Base-by-base conservation (phyloP, 2,888 invertebrate genomes). In the Ophion costatus region DNA sequence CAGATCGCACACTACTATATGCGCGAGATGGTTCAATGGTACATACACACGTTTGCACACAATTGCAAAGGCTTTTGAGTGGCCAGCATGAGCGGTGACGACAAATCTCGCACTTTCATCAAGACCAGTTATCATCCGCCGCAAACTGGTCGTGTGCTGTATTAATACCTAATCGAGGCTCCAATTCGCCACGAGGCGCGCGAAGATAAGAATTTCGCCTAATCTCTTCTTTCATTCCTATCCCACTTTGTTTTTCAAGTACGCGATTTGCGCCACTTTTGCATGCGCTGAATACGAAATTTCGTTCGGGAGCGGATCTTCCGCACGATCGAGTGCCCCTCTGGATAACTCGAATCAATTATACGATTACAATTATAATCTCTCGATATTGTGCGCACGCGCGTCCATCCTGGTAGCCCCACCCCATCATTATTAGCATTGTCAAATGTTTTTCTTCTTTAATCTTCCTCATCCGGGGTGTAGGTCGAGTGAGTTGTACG, bases 71-170 rank as follows among this genome's bases (percentile, higher is more conserved):
- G 83, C 63, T 78, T 45, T 45, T 59, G 84, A 85, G 83, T 77
- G 78, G 74, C 29, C 29, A 57, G 77, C 63, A 77, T 42, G 82
- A 79, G 61, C 61, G 69, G 85, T 82, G 82, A 74, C 67, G 82
- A 77, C 67, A 75, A 83, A 83, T 56, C 85, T 74, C 85, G 82
- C 83, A 83, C 73, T 87, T 85, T 82, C 82, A 83, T 87, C 82
- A 73, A 42, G 42, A 73, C 76, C 74, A 82, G 83, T 78, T 56
- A 87, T 82, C 80, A 85, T 73, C 69, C 71, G 80, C 75, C 82
- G 76, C 82, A 82, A 85, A 85, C 80, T 80, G 76, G 82, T 82
- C 80, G 80, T 70, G 80, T 80, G 77, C 77, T 82, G 66, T 56
- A 77, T 67, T 67, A 80, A 76, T 80, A 61, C 82, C 71, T 85